These are phyloP conservation scores for Lysiphlebus fabarum DNA, from an alignment of 1,140 invertebrate genomes.

Conservation along the genomic window DNA sequence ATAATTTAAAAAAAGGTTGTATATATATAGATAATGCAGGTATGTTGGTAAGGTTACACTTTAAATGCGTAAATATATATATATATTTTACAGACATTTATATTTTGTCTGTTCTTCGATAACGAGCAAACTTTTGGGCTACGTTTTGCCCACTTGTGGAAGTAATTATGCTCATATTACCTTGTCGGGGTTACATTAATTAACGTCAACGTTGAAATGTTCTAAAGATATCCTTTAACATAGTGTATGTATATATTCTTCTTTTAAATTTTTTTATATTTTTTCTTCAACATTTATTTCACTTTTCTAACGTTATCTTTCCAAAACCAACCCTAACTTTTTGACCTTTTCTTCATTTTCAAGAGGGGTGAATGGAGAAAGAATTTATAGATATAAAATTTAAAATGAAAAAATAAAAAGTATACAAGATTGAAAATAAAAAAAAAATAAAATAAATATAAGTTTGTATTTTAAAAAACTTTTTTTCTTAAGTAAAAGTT, in stretches of 20 bases:
- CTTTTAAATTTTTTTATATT: neutral
- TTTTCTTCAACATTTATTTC: neutral
- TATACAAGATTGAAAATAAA: too few relatives aligned
- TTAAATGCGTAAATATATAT: too few relatives aligned
- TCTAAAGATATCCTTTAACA: neutral
- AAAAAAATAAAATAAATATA: too few relatives aligned
- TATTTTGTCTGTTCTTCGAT: constrained; percentile 4
- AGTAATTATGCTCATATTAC: constrained; percentile 46
- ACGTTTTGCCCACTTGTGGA: constrained; percentile 5
- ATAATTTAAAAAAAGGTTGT: too few relatives aligned
- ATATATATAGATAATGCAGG: too few relatives aligned
- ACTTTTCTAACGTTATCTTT: constrained; percentile 1
- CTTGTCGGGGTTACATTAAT: constrained; percentile 23
- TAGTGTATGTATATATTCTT: neutral
- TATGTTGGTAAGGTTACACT: too few relatives aligned
- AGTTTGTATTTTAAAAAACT: too few relatives aligned
- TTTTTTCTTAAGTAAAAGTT: too few relatives aligned
- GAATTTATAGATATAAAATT: constrained; percentile 7
- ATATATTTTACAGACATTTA: too few relatives aligned
- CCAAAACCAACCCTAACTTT: neutral
- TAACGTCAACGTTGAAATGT: constrained; percentile 3
- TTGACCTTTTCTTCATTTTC: constrained; percentile 4
- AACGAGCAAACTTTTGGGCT: constrained; percentile 16
- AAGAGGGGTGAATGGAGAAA: constrained; percentile 18
- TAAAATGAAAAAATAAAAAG: too few relatives aligned